Base-by-base conservation (phyloP, 1,140 invertebrate genomes). In the Eueides isabella region DNA sequence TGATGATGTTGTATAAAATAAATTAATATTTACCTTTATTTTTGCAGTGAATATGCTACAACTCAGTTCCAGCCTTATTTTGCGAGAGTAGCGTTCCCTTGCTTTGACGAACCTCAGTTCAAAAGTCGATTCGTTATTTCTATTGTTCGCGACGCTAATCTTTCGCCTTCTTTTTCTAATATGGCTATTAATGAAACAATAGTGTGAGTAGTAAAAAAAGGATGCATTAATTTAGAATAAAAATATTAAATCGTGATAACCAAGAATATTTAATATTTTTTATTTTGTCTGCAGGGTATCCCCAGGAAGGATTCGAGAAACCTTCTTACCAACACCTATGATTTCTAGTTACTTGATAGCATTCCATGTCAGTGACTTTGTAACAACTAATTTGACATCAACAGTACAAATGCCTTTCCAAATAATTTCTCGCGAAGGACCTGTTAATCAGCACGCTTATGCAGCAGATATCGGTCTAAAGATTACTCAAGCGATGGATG, bases 291-390 rank as follows among this genome's bases (percentile, higher is more conserved):
- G 44, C 72, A 86, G 89, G 5, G 12, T 85, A 33, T 38, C 77
- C 9, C 63, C 74, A 33, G 81, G 78, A 19, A 86, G 90, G 7
- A 65, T 85, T 26, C 80, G 81, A 1, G 91, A 93, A 62, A 89
- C 85, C 2, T 93, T 93, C 80, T 41, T 84, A 1, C 85, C 85
- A 4, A 97, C 96, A 4, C 95, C 97, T 0, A 93, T 93, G 4
- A 98, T 98, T 95, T 97, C 97, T 0, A 97, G 97, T 0, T 99
- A 98, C 79, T 87, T 98, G 1, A 93, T 98, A 7, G 97, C 98
- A 5, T 97, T 98, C 87, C 94, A 97, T 19, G 95, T 98, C 1
- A 97, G 96, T 26, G 96, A 98, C 78, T 98, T 98, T 35, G 80
- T 84, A 0, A 87, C 80, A 2, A 93, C 89, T 0, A 80, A 74